Conservation (phyloP, 53 echinoderm and acorn worm genomes). For the Antedon mediterranea region DNA sequence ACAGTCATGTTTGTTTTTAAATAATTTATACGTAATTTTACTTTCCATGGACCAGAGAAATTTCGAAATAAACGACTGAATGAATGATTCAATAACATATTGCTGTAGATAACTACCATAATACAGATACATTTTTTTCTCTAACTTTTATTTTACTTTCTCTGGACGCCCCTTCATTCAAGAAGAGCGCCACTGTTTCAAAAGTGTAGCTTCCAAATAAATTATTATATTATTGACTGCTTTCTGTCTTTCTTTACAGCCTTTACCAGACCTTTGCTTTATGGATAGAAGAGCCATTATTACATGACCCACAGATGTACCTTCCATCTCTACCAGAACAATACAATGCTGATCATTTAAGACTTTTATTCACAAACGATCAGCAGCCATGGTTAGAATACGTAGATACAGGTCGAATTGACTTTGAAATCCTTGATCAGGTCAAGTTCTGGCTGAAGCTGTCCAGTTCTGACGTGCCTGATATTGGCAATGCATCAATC, state of each 20-base stretch:
- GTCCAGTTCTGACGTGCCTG: neutral
- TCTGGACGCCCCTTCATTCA: no score
- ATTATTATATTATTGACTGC: no score
- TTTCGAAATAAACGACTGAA: no score
- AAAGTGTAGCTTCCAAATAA: no score
- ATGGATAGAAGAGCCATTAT: conserved; percentile 75
- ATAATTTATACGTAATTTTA: no score
- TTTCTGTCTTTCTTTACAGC: conserved; percentile 9
- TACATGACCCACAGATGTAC: conserved; percentile 74
- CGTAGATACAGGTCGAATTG: conserved; percentile 38
- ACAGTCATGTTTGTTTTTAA: no score
- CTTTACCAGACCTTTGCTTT: conserved; percentile 65
- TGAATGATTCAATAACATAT: no score
- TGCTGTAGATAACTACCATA: no score
- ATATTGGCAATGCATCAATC: neutral
- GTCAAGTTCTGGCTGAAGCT: conserved; percentile 49
- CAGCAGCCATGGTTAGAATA: conserved; percentile 81
- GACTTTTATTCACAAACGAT: conserved; percentile 57
- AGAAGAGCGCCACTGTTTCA: no score
- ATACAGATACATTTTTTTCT: no score
- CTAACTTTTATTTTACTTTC: no score
- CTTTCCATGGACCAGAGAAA: no score
- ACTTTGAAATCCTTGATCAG: conserved; percentile 28
- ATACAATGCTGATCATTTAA: conserved; percentile 77
- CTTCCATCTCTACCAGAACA: conserved; percentile 68